These are phyloP conservation scores for Amblyraja radiata DNA, from an alignment of 2,797 vertebrate genomes.

Conservation along the genomic window DNA sequence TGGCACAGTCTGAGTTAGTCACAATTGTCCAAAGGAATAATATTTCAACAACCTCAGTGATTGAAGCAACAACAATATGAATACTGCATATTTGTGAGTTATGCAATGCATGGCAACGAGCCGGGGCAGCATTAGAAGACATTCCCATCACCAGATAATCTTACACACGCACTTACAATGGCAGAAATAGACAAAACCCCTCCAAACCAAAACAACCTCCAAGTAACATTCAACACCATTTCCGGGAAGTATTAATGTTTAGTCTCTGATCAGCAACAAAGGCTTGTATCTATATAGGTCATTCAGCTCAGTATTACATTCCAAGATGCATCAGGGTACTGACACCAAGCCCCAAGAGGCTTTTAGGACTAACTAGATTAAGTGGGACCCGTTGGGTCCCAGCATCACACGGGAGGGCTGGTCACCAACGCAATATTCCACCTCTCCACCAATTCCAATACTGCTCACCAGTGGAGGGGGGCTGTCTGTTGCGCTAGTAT, in stretches of 20 bases:
- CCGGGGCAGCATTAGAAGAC: not conserved
- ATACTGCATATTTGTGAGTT: not conserved
- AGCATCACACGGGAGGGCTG: too few species aligned
- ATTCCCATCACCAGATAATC: too few species aligned
- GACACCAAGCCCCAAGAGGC: too few species aligned
- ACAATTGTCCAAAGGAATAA: not conserved
- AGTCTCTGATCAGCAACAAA: not conserved
- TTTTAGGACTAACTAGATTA: too few species aligned
- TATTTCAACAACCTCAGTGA: not conserved
- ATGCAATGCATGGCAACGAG: not conserved
- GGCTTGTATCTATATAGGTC: not conserved
- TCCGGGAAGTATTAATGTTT: not conserved
- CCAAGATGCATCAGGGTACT: not conserved
- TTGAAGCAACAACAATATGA: not conserved
- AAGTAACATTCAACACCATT: not conserved
- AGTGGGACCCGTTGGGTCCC: too few species aligned
- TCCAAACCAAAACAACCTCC: not conserved
- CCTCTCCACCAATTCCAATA: too few species aligned
- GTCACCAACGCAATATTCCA: too few species aligned
- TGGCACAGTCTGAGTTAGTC: not conserved
- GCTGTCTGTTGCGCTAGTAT: too few species aligned
- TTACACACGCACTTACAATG: too few species aligned
- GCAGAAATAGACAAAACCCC: too few species aligned
- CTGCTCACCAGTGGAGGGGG: too few species aligned
- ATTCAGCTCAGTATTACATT: not conserved